These are phyloP conservation scores for Loriculus beryllinus DNA, from an alignment of 2,797 vertebrate species.

Conservation along the genomic window DNA sequence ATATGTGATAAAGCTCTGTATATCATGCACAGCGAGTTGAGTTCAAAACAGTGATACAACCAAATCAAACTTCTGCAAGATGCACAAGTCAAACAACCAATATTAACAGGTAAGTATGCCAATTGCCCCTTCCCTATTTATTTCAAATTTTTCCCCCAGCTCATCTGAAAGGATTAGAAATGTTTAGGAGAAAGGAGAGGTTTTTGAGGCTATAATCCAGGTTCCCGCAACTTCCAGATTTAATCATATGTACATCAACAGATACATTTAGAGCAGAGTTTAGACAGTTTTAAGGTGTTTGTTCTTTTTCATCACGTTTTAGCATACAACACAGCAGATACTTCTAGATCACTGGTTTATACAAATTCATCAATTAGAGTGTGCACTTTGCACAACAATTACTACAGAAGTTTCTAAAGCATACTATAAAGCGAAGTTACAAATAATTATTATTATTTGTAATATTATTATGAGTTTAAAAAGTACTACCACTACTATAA, in stretches of 20 bases:
- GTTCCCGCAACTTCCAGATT: neutral
- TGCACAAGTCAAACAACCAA: neutral
- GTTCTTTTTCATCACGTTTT: neutral
- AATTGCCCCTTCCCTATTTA: neutral
- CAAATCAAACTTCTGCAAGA: neutral
- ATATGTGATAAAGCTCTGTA: neutral
- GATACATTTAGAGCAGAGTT: neutral
- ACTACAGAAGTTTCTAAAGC: neutral
- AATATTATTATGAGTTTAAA: neutral
- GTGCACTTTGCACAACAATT: neutral
- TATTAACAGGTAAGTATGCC: neutral
- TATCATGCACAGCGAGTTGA: neutral
- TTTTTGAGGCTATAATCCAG: neutral
- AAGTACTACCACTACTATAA: neutral
- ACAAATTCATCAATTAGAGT: neutral
- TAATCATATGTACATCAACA: neutral
- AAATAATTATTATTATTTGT: neutral
- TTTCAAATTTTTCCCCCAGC: neutral
- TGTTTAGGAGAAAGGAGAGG: neutral
- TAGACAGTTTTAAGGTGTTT: neutral
- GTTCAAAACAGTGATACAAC: neutral
- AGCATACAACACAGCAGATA: neutral
- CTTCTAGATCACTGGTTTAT: neutral
- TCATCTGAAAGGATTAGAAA: neutral
- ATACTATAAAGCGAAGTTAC: neutral